Percentiles rank a stretch among this genome's conserved stretches.
phyloP scores from a whole-genome alignment of 2,888 invertebrate genomes.

The Tipula unca region DNA sequence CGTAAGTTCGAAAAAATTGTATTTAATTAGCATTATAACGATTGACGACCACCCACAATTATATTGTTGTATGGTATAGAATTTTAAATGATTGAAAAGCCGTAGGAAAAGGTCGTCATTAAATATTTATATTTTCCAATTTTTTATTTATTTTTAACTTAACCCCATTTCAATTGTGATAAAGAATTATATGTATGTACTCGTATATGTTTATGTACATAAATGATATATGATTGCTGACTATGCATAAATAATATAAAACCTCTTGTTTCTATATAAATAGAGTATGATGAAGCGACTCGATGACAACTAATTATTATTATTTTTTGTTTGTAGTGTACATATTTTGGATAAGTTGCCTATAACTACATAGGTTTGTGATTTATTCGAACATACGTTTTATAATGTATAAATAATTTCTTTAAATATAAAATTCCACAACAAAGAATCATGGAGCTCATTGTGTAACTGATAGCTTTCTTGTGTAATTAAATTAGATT shows the following conservation, averaged over 20 bases:
- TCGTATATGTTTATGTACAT: background rate
- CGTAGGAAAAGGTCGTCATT: background rate
- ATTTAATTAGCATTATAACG: background rate
- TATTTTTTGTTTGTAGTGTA: background rate
- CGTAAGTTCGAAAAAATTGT: no score
- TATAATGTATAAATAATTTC: no score
- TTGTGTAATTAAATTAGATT: no score
- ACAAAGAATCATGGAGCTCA: no score
- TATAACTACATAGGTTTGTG: no score
- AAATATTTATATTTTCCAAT: background rate
- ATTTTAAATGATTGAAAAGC: background rate
- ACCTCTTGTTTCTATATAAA: background rate
- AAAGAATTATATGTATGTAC: background rate
- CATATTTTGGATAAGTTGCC: no score
- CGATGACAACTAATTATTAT: background rate
- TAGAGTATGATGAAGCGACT: background rate
- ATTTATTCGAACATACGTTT: no score
- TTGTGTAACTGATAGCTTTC: no score
- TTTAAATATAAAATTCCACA: no score
- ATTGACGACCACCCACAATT: background rate
- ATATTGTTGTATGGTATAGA: background rate
- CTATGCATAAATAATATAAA: background rate
- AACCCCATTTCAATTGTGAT: background rate
- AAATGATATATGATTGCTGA: background rate
- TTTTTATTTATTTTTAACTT: background rate